Percentiles rank a stretch among this genome's conserved stretches.
Conservation (phyloP, 2,113 vertebrate species). For the Puffinus mauretanicus region DNA sequence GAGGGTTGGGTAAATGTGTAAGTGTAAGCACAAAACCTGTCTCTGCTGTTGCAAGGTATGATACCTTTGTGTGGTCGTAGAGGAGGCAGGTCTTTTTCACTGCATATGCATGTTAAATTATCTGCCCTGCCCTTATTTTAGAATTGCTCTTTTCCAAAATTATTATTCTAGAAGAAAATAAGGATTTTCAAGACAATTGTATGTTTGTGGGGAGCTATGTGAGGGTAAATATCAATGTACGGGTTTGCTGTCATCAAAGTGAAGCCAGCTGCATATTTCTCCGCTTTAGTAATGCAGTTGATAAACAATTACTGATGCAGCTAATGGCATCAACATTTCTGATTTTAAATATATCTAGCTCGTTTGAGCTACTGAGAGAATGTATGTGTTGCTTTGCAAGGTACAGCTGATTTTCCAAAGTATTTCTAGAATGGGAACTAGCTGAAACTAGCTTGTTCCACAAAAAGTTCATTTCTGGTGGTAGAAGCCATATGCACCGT, state of each 20-base stretch:
- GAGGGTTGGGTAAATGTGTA: neutral
- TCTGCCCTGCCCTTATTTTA: neutral
- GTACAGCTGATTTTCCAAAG: conserved; percentile 67
- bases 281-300: neutral
- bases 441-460: conserved; percentile 32
- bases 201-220: neutral
- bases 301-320: conserved; percentile 17
- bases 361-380: conserved; percentile 23
- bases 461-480: conserved; percentile 30
- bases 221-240: neutral
- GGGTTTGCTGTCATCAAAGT: neutral
- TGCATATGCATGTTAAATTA: neutral
- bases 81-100: neutral
- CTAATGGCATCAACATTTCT: conserved; percentile 4
- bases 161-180: neutral
- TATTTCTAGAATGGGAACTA: conserved; percentile 19
- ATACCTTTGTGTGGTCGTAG: rapidly evolving
- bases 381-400: conserved; percentile 52
- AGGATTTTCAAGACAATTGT: neutral
- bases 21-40: neutral
- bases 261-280: neutral
- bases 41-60: neutral
- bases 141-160: neutral
- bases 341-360: conserved; percentile 3
- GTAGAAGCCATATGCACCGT: conserved; percentile 72